Conservation (phyloP, 2,113 vertebrate genomes). For the Pongo pygmaeus region DNA sequence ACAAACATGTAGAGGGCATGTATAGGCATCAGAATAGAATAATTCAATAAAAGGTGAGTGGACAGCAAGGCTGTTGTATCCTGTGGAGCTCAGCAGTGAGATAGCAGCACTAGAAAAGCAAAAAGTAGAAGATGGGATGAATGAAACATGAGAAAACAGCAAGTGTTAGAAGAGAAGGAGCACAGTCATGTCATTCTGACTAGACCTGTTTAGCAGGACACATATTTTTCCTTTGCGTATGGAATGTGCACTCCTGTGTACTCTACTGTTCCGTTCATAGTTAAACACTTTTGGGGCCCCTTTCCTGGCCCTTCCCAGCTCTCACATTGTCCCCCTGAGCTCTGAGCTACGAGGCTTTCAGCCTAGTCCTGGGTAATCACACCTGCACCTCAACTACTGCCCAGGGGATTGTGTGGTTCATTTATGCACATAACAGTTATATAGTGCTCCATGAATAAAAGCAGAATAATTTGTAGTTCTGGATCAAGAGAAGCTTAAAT, state of each 20-base stretch:
- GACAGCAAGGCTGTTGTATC: not conserved
- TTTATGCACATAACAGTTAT: not conserved
- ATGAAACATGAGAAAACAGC: not conserved
- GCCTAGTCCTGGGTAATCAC: not conserved
- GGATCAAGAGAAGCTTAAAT: not conserved
- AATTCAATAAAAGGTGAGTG: not conserved
- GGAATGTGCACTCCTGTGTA: conserved; percentile 16
- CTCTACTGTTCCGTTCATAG: not conserved
- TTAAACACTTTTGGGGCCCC: not conserved
- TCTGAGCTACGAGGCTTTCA: not conserved
- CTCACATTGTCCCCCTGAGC: not conserved
- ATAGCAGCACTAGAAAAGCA: not conserved
- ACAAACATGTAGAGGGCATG: not conserved
- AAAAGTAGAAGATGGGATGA: not conserved
- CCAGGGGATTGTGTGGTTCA: not conserved
- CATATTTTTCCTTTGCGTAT: not conserved
- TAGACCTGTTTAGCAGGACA: conserved; percentile 65
- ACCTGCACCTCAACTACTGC: not conserved
- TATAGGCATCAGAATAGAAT: not conserved
- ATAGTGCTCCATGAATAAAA: not conserved
- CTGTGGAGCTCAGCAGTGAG: not conserved
- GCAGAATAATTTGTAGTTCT: not conserved
- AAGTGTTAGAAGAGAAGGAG: not conserved
- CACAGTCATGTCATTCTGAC: not conserved
- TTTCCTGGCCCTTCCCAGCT: not conserved